Evolutionary conservation across 2,797 vertebrate species (phyloP).

Genomic region (Sebastes iracundus): DNA sequence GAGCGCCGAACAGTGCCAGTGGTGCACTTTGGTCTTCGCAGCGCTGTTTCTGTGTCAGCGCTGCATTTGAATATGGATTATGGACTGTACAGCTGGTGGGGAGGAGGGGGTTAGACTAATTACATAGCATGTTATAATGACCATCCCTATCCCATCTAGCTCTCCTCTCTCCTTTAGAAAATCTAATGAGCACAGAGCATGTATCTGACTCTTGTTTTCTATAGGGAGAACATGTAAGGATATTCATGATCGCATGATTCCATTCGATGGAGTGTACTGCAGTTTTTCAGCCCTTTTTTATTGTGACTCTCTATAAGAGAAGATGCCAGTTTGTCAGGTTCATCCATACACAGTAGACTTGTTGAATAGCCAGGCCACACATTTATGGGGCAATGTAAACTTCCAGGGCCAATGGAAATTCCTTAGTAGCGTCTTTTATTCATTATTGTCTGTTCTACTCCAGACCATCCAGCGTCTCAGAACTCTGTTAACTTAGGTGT

Average conservation of each 20-base stretch:
- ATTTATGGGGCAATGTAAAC: slow-evolving; percentile 1
- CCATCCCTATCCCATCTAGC: slow-evolving; percentile 28
- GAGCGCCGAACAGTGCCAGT: slow-evolving; percentile 19
- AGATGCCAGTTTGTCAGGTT: not conserved
- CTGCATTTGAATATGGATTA: slow-evolving; percentile 70
- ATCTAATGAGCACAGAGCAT: slow-evolving; percentile 49
- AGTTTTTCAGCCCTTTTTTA: not conserved
- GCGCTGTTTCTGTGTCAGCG: slow-evolving; percentile 49
- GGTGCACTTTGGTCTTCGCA: slow-evolving; percentile 22
- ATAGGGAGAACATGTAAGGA: slow-evolving; percentile 22
- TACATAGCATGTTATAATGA: slow-evolving; percentile 65
- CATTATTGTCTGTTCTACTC: slow-evolving; percentile 32
- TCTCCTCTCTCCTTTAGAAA: slow-evolving; percentile 25
- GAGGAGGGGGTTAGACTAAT: slow-evolving; percentile 60
- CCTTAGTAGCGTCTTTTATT: not conserved
- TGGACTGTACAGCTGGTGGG: slow-evolving; percentile 54
- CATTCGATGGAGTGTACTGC: not conserved
- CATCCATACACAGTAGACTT: not conserved
- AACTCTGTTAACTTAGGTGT: not conserved
- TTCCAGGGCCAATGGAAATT: not conserved
- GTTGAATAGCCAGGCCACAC: slow-evolving; percentile 2
- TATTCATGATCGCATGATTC: slow-evolving; percentile 2
- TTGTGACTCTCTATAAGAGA: not conserved
- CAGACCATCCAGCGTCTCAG: not conserved
- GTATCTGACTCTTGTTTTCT: not conserved